Evolutionary conservation across 2,888 invertebrate genomes (phyloP), one percentile per base, ranked within the genome.

Genomic region (Drosophila stalkeri): DNA sequence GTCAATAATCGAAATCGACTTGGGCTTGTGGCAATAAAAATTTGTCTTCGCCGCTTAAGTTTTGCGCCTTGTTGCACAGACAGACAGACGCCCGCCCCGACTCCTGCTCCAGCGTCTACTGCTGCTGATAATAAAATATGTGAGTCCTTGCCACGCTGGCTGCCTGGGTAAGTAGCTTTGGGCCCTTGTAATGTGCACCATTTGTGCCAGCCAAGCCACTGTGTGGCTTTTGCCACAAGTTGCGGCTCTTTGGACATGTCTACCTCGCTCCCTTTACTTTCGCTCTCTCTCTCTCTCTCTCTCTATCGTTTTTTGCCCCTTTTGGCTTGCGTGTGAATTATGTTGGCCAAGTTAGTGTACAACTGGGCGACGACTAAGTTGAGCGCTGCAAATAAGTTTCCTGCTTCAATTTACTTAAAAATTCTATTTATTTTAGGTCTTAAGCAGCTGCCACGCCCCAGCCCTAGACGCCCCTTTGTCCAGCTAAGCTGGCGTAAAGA

Each of bases 61-160:
- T 82, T 77, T 80, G 86, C 74, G 82, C 82, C 89, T 85, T 86
- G 85, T 84, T 89, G 85, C 88, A 79, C 84, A 89, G 67, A 74
- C 75, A 76, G 71, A 41, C 46, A 59, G 56, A 16, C 16, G 20
- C 16, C 31, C 27, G 39, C 11, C 27, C 31, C 27, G 39, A n/a
- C 27, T 16, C 39, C 44, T 43, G 43, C 43, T 2, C 43, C 60
- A 20, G 16, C 31, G 55, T 37, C 54, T 31, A 41, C 47, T 51
- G 23, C 73, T 64, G 56, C 75, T 81, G 80, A 80, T 80, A 80
- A 80, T 81, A 80, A 80, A 81, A 75, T 81, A 78, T 80, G 75
- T 75, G 75, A 73, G 64, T 76, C 31, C 73, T 68, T 78, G 77
- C 77, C 77, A 75, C 68, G 62, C 65, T 44, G 60, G 62, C 66